Conservation (phyloP, 2,888 invertebrate species). For the Crematogaster levior region DNA sequence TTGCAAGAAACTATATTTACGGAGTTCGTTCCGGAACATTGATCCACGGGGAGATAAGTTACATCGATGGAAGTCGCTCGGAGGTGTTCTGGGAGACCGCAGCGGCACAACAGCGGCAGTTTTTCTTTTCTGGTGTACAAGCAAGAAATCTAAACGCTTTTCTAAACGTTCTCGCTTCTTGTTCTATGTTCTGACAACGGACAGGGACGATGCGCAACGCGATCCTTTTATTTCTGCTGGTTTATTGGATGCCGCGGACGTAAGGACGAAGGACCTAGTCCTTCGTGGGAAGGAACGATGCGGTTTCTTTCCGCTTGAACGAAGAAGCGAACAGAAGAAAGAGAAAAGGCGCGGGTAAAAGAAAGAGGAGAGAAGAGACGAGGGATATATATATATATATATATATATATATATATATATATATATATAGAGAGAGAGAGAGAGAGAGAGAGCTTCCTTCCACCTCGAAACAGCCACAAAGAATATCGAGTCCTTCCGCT, state of each 20-base stretch:
- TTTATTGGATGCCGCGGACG: slow-evolving; percentile 67
- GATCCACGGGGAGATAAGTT: slow-evolving; percentile 57
- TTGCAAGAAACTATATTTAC: slow-evolving; percentile 68
- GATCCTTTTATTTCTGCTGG: slow-evolving; percentile 69
- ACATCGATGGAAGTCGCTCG: slow-evolving; percentile 38
- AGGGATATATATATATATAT: too few species aligned
- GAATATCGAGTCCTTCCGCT: slow-evolving; percentile 41
- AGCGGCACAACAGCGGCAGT: slow-evolving; percentile 34
- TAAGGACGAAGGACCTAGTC: slow-evolving; percentile 56
- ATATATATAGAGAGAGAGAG: slow-evolving; percentile 3
- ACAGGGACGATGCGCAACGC: slow-evolving; percentile 47
- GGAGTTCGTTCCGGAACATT: slow-evolving; percentile 65
- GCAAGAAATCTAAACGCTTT: slow-evolving; percentile 69
- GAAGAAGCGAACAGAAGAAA: slow-evolving; percentile 21
- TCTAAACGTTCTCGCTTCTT: slow-evolving; percentile 58
- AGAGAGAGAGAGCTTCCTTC: slow-evolving; percentile 53
- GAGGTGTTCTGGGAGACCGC: slow-evolving; percentile 59
- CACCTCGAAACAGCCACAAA: slow-evolving; percentile 56
- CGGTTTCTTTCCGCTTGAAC: slow-evolving; percentile 63
- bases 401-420: too few species aligned
- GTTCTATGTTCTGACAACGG: neutral
- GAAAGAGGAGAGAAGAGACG: neutral
- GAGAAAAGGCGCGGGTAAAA: too few species aligned
- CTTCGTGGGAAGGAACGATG: slow-evolving; percentile 51
- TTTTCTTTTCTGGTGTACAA: slow-evolving; percentile 56